Evolutionary conservation across 1,140 invertebrate genomes (phyloP), one percentile per base, ranked within the genome.

Genomic region (Homalodisca vitripennis): DNA sequence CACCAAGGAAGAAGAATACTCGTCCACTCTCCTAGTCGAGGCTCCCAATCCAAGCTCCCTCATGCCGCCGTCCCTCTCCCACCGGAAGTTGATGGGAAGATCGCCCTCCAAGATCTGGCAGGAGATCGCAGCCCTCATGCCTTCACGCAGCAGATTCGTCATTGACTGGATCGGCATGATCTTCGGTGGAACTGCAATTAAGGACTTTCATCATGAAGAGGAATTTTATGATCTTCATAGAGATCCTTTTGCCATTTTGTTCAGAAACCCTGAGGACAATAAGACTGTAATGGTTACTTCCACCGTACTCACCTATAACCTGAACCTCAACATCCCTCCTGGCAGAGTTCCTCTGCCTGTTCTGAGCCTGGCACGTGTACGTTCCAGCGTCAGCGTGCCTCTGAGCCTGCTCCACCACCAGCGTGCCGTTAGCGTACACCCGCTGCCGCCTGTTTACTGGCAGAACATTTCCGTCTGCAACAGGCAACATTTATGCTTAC

Each of bases 51-150:
- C 85, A 1, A 70, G 65, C 10, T 73, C 71, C 20, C 67, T 62
- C 1, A 1, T 85, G 81, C 75, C 89, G 85, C 31, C 91, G 78
- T 95, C 91, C 77, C 91, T 87, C 76, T 91, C 90, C 91, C 91
- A 93, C 29, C 87, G 84, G 80, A 98, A 94, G 67, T 88, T 89
- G 71, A 98, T 89, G 22, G 95, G 95, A 71, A 93, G 86, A 83
- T 98, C 95, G 14, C 96, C 96, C 81, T 95, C 93, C 77, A 95
- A 88, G 73, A 98, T 93, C 76, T 94, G 92, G 81, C 96, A 98
- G 68, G 94, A 92, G 72, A 98, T 92, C 29, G 93, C 93, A 12
- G 94, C 92, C 69, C 95, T 84, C 86, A 95, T 95, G 14, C 95
- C 95, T 82, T 97, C 94, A 67, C 92, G 85, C 65, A 94, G 81